Conservation (phyloP, 92 coral and sea anemone species). For the Micromussa lordhowensis region DNA sequence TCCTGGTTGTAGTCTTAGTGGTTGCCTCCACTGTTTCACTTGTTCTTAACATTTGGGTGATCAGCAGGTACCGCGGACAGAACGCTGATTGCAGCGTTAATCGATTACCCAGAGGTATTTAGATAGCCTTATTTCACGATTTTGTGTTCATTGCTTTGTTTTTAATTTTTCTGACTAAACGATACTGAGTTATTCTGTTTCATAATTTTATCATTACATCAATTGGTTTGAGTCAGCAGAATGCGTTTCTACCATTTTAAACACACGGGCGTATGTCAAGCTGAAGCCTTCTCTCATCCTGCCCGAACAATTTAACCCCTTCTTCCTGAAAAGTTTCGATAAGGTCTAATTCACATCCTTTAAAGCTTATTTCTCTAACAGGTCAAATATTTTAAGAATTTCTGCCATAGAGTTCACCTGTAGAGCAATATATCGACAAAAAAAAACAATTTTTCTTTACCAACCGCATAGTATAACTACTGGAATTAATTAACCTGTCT, state of each 20-base stretch:
- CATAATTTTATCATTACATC: not conserved
- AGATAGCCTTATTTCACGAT: not conserved
- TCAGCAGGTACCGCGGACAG: not conserved
- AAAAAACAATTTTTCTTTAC: too few species aligned
- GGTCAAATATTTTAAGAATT: not conserved
- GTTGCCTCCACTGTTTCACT: slow-evolving; percentile 1
- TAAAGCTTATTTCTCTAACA: not conserved
- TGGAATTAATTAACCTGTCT: not conserved
- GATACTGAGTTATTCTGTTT: too few species aligned
- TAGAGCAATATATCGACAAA: not conserved
- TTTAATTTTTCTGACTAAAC: too few species aligned
- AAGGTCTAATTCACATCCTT: not conserved
- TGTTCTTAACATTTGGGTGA: slow-evolving; percentile 10
- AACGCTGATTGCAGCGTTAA: not conserved
- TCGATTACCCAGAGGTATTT: not conserved
- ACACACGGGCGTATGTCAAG: not conserved
- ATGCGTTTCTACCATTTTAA: not conserved
- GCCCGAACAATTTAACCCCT: not conserved
- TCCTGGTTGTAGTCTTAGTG: not conserved
- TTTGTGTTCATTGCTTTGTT: not conserved
- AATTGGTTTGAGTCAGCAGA: not conserved
- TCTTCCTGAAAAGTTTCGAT: not conserved
- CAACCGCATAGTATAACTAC: not conserved
- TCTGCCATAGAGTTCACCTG: not conserved
- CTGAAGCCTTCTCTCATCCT: too few species aligned